Evolutionary conservation across 2,113 vertebrate genomes (phyloP), one percentile per base, ranked within the genome.

Genomic region (Zosterops pallidus): DNA sequence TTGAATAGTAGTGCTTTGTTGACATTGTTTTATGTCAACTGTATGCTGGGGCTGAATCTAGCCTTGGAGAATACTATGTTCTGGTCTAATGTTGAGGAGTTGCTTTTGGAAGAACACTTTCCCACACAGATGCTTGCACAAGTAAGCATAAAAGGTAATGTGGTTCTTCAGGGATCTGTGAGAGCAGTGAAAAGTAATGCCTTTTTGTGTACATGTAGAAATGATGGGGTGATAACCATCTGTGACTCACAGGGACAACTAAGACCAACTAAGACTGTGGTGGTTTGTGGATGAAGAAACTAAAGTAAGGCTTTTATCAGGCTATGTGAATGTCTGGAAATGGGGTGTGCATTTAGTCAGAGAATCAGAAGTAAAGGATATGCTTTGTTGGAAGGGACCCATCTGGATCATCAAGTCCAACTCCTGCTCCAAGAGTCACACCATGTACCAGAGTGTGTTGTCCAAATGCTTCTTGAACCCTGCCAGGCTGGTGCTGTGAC

Each of bases 61-160:
- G n/a, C 33, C 53, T 86, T 83, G 50, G 50, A 86, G 62, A 82
- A 72, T 82, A 78, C 35, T 39, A 3, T 83, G 49, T 83, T 64
- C 68, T 82, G 42, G 42, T 55, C 46, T 65, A 18, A 55, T 70
- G 11, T 33, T 83, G 62, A 94, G 46, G 65, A 46, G 29, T 46
- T 70, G 62, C 50, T 94, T 88, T 88, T 72, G 55, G 41, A 77
- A 93, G 23, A 79, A 19, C 65, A 24, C 12, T 37, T 86, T 89
- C 39, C 22, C 41, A 17, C 52, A 12, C 14, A 12, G 5, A 22
- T 67, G 19, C 14, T n/a, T 0, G 0, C 41, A 53, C 22, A 18
- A 77, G 21, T 8, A 47, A 70, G 21, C 29, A 35, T 46, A 23
- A 35, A 86, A 44, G 25, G 35, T 41, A 50, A 17, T 52, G 41